Evolutionary conservation across 2,888 invertebrate genomes (phyloP), one percentile per base, ranked within the genome.

Genomic region (Hartigia nigra): DNA sequence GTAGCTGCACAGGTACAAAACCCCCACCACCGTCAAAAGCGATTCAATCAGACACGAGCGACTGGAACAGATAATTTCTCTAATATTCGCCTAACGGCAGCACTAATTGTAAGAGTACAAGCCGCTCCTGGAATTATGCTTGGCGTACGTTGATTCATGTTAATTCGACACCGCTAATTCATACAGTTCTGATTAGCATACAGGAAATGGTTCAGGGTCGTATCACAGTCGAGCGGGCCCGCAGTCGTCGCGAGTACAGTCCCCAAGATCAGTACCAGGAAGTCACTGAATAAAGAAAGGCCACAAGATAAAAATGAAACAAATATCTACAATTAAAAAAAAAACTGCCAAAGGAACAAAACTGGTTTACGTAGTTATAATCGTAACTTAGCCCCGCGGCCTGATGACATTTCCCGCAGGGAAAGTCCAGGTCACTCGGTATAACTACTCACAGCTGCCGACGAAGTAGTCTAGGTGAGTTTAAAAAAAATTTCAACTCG

Each of bases 81-180:
- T 72, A 32, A 31, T 12, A 72, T 72, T 72, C 72, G 72, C 31
- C 31, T 3, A 72, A 32, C 72, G 12, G 32, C 12, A 32, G 12
- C 11, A 14, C 12, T 12, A 4, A 70, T 9, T 2, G 31, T 12
- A 4, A 31, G 14, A 31, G 31, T 23, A 4, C 72, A 72, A 55
- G 12, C 12, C 72, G 31, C 31, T 12, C 31, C 72, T 34, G 12
- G 23, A 31, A 72, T 31, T 31, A 72, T 31, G 12, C 72, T 34
- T 9, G 12, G 3, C 3, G 32, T 31, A 34, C 72, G 72, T 72
- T 72, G 72, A 72, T 31, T 32, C 31, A 9, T 34, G 72, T 32
- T 31, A 72, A 72, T 72, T 31, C 72, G 72, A 72, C 72, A 32
- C 72, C 31, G 72, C 23, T 72, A 72, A 72, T 72, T 72, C 31